Conservation (phyloP, 2,888 invertebrate species). For the Belgica antarctica region DNA sequence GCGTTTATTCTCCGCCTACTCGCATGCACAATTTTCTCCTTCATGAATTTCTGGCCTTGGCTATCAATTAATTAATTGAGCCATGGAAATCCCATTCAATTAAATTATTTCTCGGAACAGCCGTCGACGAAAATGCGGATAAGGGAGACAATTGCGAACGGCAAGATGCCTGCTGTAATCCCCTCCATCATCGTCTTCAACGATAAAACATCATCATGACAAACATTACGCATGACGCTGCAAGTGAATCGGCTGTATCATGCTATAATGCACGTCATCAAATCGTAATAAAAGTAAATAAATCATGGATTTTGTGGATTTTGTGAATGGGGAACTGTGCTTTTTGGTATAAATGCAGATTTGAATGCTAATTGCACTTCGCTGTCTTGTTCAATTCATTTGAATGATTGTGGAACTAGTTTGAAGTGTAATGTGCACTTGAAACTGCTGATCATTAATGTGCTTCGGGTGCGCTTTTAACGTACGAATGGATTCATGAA, state of each 20-base stretch:
- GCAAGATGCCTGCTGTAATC: neutral
- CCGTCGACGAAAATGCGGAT: neutral
- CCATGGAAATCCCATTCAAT: constrained; percentile 16
- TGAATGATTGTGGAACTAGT: too few species aligned
- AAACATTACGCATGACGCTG: constrained; percentile 5
- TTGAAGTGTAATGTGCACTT: too few species aligned
- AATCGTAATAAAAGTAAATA: constrained; percentile 18
- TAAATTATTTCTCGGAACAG: neutral
- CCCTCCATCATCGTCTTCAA: constrained; percentile 13
- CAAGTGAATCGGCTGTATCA: neutral
- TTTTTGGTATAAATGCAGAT: too few species aligned
- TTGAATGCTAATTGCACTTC: too few species aligned
- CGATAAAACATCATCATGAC: constrained; percentile 24
- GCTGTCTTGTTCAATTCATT: too few species aligned
- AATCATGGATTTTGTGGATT: constrained; percentile 17
- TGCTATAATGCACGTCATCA: constrained; percentile 22
- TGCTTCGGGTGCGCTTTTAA: too few species aligned
- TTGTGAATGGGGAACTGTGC: too few species aligned
- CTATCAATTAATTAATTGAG: constrained; percentile 30
- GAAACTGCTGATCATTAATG: too few species aligned
- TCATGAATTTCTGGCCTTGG: neutral
- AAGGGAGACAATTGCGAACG: constrained; percentile 6
- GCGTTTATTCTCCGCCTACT: too few species aligned
- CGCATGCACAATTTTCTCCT: neutral
- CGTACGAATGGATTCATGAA: too few species aligned